A percentile compares a stretch with the other conserved stretches of the same genome.
phyloP scores from a whole-genome alignment of 2,888 invertebrate genomes.

The Schizotus pectinicornis region DNA sequence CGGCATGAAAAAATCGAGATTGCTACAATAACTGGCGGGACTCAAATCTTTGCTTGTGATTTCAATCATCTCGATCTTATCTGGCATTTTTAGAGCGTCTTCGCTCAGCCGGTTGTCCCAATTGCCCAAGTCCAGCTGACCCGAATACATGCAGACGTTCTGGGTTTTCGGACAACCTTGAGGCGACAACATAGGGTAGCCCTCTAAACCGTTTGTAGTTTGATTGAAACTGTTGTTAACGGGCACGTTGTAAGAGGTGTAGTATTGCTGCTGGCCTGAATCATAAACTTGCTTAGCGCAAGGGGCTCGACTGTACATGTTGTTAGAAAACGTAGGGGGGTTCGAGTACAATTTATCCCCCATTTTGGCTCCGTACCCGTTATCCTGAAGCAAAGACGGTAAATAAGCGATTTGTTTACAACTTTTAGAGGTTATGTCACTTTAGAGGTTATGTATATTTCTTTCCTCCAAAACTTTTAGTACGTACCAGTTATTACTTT shows the following conservation, averaged over 20 bases:
- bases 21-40: conserved; percentile 51
- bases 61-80: conserved; percentile 52
- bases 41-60: conserved; percentile 52
- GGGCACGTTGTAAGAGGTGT: conserved; percentile 13
- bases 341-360: conserved; percentile 23
- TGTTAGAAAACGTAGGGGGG: conserved; percentile 4
- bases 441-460: no score
- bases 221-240: conserved; percentile 17
- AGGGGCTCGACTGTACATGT: conserved; percentile 18
- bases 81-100: conserved; percentile 41
- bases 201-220: conserved; percentile 9
- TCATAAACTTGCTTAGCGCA: conserved; percentile 18
- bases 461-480: no score
- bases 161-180: conserved; percentile 18
- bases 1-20: conserved; percentile 44
- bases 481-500: no score
- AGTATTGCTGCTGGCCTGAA: conserved; percentile 10
- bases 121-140: neutral
- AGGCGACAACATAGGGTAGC: conserved; percentile 14
- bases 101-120: conserved; percentile 24
- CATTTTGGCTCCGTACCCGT: conserved; percentile 14
- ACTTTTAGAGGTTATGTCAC: no score
- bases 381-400: no score
- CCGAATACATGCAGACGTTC: conserved; percentile 22
- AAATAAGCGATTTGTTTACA: no score